These are phyloP conservation scores for Agrilus biguttatus DNA, from an alignment of 2,888 invertebrate genomes.

Conservation along the genomic window DNA sequence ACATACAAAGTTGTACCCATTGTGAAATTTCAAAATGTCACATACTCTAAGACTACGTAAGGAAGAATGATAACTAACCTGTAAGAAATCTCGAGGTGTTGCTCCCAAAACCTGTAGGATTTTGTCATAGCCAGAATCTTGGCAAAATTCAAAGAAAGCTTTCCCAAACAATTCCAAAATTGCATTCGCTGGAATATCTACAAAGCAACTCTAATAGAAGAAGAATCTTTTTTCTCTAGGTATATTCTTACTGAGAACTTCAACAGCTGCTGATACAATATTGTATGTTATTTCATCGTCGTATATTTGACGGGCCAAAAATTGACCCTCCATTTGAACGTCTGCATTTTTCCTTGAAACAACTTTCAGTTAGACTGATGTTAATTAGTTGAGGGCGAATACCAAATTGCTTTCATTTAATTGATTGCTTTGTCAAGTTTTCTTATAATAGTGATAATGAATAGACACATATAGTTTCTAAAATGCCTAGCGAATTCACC, in stretches of 20 bases:
- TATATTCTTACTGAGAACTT: constrained; percentile 62
- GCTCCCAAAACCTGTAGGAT: constrained; percentile 89
- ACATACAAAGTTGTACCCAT: too few relatives aligned
- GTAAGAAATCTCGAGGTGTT: constrained; percentile 86
- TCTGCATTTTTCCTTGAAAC: constrained; percentile 75
- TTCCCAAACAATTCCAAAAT: constrained; percentile 85
- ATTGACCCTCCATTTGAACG: constrained; percentile 88
- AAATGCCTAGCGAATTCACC: too few relatives aligned
- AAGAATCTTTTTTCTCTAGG: not conserved
- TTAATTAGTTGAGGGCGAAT: too few relatives aligned
- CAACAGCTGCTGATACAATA: constrained; percentile 81
- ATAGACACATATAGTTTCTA: too few relatives aligned
- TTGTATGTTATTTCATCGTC: constrained; percentile 93
- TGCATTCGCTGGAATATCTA: constrained; percentile 80
- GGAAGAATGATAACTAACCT: constrained; percentile 38
- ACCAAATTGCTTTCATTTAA: too few relatives aligned
- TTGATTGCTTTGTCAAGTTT: too few relatives aligned
- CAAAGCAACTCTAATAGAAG: constrained; percentile 12
- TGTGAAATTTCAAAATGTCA: too few relatives aligned
- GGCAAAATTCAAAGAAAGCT: constrained; percentile 92
- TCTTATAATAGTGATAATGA: too few relatives aligned
- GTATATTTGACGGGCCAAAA: constrained; percentile 86
- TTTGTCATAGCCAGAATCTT: constrained; percentile 94
- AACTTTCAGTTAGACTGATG: constrained; percentile 1
- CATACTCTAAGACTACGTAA: too few relatives aligned